Base-by-base conservation (phyloP, 2,888 invertebrate genomes). In the Epinotia ramella region DNA sequence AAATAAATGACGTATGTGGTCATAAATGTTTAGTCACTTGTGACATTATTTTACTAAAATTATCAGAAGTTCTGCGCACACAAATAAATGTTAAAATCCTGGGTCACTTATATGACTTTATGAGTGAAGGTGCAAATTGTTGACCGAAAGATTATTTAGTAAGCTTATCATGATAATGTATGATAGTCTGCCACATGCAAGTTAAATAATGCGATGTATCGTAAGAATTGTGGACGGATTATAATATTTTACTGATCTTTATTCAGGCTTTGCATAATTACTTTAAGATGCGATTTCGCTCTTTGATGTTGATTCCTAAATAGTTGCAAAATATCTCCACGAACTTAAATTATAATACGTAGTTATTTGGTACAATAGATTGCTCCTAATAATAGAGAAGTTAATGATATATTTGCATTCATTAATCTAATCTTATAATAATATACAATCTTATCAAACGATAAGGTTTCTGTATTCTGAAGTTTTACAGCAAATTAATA, bases 381-480 rank as follows among this genome's bases (percentile, higher is more conserved):
- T 57, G 4, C 9, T 3, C 12, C 11, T 28, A 28, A 60, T 28
- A 16, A 56, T 28, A 66, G 56, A 20, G 57, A 57, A 56, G 40
- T 67, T 6, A 53, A 40, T 40, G 56, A 56, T 56, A 40, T 68
- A 33, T 56, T 67, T 40, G 53, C 18, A 57, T 57, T 9, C 6
- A 16, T n/a, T 18, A 57, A 68, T 73, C 53, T 73, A 70, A 66
- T 70, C 69, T 65, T 65, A 49, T 69, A 69, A 28, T 33, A 46
- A 56, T 12, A 11, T 59, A 53, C 44, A 71, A 75, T 75, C 65
- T 66, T 33, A 75, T 75, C 65, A 60, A 65, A 18, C 65, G 70
- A 75, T 70, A 59, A 65, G 13, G 16, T 46, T 18, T 67, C 18
- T 13, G 59, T 65, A 67, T 20, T 49, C 62, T 24, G 40, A 9